phyloP scores from a whole-genome alignment of 2,113 vertebrate genomes.

The Callipepla squamata region DNA sequence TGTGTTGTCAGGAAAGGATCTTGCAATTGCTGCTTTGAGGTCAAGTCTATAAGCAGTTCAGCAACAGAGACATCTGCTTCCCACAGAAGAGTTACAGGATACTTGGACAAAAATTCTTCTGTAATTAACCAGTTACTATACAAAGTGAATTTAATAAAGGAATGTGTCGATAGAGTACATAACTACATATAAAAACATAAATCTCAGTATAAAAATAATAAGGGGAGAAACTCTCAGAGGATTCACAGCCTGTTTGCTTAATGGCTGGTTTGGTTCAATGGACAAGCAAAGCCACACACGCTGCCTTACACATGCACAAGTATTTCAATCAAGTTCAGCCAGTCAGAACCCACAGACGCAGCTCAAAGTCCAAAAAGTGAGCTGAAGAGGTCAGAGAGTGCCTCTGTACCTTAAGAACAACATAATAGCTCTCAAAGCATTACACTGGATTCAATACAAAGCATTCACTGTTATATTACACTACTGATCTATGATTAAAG shows the following conservation, averaged over 20 bases:
- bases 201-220: neutral
- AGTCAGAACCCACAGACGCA: neutral
- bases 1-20: neutral
- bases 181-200: neutral
- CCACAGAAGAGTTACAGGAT: neutral
- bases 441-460: neutral
- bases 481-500: neutral
- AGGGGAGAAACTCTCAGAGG: neutral
- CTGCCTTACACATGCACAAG: neutral
- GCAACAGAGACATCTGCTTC: neutral
- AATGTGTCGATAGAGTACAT: neutral
- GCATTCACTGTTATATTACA: neutral
- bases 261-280: neutral
- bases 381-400: neutral
- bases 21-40: neutral
- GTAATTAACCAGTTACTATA: neutral
- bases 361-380: slow-evolving; percentile 18
- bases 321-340: neutral
- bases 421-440: neutral
- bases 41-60: neutral
- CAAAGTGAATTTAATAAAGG: neutral
- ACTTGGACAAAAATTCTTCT: neutral
- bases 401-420: neutral
- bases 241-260: slow-evolving; percentile 4
- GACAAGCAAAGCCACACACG: neutral